phyloP scores from a whole-genome alignment of 2,113 vertebrate genomes.

The Spea bombifrons region DNA sequence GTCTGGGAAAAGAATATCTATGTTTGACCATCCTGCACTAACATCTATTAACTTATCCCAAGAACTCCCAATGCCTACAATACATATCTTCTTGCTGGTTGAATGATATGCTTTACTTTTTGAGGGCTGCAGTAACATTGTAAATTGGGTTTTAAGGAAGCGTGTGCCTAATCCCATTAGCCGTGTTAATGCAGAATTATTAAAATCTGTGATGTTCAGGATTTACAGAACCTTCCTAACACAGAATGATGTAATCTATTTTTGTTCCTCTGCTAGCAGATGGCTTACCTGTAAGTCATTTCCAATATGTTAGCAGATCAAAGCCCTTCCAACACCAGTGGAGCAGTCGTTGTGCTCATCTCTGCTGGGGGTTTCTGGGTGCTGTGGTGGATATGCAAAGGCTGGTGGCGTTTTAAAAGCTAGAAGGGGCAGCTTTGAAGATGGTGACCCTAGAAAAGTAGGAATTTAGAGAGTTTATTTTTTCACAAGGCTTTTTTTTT shows the following conservation, averaged over 20 bases:
- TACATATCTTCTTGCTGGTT: slow-evolving; percentile 16
- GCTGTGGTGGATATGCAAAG: slow-evolving; percentile 81
- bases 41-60: neutral
- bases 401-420: slow-evolving; percentile 94
- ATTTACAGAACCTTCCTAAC: slow-evolving; percentile 78
- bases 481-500: neutral
- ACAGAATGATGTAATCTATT: slow-evolving; percentile 88
- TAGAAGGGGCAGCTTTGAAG: slow-evolving; percentile 91
- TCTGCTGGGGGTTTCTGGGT: slow-evolving; percentile 77
- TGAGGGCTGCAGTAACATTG: neutral
- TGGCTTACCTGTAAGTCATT: slow-evolving; percentile 90
- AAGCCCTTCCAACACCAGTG: slow-evolving; percentile 73
- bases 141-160: slow-evolving; percentile 68
- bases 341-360: slow-evolving; percentile 78
- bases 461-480: neutral
- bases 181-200: slow-evolving; percentile 80
- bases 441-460: slow-evolving; percentile 84
- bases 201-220: slow-evolving; percentile 73
- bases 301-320: slow-evolving; percentile 91
- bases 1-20: too few relatives aligned
- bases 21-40: neutral
- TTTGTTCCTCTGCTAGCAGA: slow-evolving; percentile 78
- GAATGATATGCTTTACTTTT: neutral
- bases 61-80: neutral
- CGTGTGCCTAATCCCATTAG: slow-evolving; percentile 80